Conservation (phyloP, 2,113 vertebrate species). For the Hemicordylus capensis region DNA sequence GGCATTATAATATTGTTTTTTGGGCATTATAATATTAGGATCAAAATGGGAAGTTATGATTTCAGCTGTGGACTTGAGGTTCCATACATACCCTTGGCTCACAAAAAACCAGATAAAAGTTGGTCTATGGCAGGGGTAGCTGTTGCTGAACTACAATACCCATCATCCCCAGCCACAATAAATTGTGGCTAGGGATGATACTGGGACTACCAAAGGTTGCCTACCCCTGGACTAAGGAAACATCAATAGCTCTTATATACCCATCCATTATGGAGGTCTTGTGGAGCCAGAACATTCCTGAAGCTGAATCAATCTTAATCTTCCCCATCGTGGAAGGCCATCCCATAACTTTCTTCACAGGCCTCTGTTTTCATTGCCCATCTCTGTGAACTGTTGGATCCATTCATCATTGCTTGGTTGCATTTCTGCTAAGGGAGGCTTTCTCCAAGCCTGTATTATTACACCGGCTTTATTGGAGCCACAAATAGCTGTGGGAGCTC, state of each 20-base stretch:
- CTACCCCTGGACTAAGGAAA: neutral
- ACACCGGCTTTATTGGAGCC: constrained; percentile 56
- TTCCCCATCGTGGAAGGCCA: neutral
- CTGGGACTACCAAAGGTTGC: no score
- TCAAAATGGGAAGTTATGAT: neutral
- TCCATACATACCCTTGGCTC: no score
- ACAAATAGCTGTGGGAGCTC: constrained; percentile 55
- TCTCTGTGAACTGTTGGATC: constrained; percentile 35
- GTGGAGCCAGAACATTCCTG: constrained; percentile 30
- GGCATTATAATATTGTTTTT: no score
- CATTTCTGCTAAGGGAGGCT: constrained; percentile 34
- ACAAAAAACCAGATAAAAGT: no score
- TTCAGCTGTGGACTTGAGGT: neutral
- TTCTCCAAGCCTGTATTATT: constrained; percentile 54
- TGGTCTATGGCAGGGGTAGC: no score
- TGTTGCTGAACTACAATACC: no score
- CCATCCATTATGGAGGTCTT: constrained; percentile 4
- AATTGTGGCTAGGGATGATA: no score
- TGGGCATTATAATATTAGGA: no score
- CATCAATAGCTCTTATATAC: constrained; percentile 26
- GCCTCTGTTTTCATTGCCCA: constrained; percentile 38
- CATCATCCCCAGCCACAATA: no score
- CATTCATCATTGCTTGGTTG: constrained; percentile 29
- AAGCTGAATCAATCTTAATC: constrained; percentile 39
- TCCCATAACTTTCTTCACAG: constrained; percentile 32